Evolutionary conservation across 2,113 vertebrate genomes (phyloP).

Genomic region (Anser cygnoides): DNA sequence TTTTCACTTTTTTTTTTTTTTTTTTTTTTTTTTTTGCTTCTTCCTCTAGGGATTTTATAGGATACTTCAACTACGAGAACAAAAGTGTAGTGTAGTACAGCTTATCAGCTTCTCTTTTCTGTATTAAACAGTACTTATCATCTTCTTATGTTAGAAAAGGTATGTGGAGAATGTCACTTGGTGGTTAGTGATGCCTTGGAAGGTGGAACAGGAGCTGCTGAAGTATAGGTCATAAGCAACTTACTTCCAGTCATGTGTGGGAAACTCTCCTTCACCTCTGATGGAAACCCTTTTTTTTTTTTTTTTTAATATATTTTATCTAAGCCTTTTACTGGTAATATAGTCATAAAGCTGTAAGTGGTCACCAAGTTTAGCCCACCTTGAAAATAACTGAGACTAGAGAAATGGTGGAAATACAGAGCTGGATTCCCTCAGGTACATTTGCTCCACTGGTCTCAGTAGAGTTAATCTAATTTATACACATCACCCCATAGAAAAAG

Average conservation of each 20-base stretch:
- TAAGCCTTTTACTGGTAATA: background rate
- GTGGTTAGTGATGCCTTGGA: background rate
- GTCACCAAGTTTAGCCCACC: background rate
- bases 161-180: accelerated
- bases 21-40: background rate
- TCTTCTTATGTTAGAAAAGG: background rate
- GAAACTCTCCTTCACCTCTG: background rate
- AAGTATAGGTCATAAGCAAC: background rate
- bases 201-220: background rate
- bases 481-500: background rate
- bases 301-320: too few relatives aligned
- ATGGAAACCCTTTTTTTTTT: background rate
- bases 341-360: background rate
- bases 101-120: background rate
- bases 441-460: background rate
- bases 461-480: constrained; percentile 24
- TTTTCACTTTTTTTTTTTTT: background rate
- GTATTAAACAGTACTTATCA: background rate
- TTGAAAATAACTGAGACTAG: background rate
- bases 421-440: background rate
- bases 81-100: accelerated
- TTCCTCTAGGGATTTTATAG: background rate
- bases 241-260: background rate
- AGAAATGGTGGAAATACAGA: background rate
- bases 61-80: background rate